Evolutionary conservation across 2,113 vertebrate species (phyloP), one percentile per base, ranked within the genome.

Genomic region (Cyanoderma ruficeps): DNA sequence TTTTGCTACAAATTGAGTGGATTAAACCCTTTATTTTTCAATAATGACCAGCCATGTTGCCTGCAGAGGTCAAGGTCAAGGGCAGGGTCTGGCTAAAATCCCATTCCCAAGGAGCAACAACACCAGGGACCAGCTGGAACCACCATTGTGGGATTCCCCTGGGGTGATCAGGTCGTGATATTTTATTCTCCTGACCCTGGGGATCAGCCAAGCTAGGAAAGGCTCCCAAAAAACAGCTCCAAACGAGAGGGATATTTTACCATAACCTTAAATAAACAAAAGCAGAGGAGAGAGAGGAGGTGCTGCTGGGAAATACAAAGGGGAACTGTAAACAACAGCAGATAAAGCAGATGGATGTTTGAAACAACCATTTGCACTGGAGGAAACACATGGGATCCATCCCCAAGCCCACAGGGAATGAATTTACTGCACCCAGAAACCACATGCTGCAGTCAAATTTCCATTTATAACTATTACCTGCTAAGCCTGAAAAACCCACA

Each of bases 241-340:
- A 39, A 18, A 85, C 1, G 2, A 75, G 82, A 59, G 49, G 59
- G 41, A 60, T 74, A 57, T 93, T 91, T 93, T 77, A 89, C 72
- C 87, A 50, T 61, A 89, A 91, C 64, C 52, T 91, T 65, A 77
- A 89, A 87, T 52, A 94, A 96, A 96, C 80, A 89, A 57, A 57
- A 80, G 55, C 91, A 70, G 56, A 70, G 55, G 69, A 71, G n/a
- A 81, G 35, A 87, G 77, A 70, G 27, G 27, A 91, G 87, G 94
- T 81, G 78, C 93, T 93, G 96, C 95, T 9, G 14, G 92, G 90
- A 95, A 91, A 81, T 84, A 78, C 90, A 93, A 93, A 96, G 65
- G 72, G 69, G 42, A 33, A 61, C 8, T 81, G 94, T 84, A 96
- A 96, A 95, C 93, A 53, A 44, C 9, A 35, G 89, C 91, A 89